These are phyloP conservation scores for Resseliella maxima DNA, from an alignment of 2,888 invertebrate species.

Conservation along the genomic window DNA sequence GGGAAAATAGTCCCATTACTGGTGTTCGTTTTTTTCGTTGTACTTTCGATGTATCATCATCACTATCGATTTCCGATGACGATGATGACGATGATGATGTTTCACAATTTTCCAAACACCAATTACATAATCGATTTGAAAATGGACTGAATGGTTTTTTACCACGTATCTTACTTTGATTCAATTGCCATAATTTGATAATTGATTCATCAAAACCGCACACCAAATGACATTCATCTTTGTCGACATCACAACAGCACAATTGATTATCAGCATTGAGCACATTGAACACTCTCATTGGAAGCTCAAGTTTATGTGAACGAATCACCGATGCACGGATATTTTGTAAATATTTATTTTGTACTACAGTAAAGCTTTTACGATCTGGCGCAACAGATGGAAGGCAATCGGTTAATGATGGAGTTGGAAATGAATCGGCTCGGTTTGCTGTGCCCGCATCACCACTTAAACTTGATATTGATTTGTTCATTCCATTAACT, in stretches of 20 bases:
- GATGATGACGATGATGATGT: slow-evolving; percentile 54
- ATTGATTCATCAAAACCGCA: slow-evolving; percentile 66
- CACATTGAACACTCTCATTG: slow-evolving; percentile 45
- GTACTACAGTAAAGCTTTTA: slow-evolving; percentile 49
- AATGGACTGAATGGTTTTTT: slow-evolving; percentile 64
- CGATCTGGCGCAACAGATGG: slow-evolving; percentile 2
- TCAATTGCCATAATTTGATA: slow-evolving; percentile 66
- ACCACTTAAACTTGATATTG: neutral
- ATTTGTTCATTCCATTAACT: slow-evolving; percentile 47
- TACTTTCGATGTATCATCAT: slow-evolving; percentile 57
- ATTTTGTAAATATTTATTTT: slow-evolving; percentile 55
- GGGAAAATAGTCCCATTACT: slow-evolving; percentile 31
- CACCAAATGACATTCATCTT: slow-evolving; percentile 65
- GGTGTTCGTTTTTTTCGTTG: neutral
- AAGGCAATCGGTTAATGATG: slow-evolving; percentile 19
- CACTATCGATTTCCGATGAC: slow-evolving; percentile 57
- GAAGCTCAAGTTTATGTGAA: slow-evolving; percentile 6
- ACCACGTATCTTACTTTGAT: slow-evolving; percentile 64
- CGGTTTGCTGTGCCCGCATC: neutral
- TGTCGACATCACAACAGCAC: slow-evolving; percentile 62
- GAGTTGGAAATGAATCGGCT: slow-evolving; percentile 12
- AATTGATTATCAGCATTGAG: slow-evolving; percentile 19
- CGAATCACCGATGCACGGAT: slow-evolving; percentile 42
- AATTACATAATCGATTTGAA: slow-evolving; percentile 62
- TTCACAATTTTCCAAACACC: slow-evolving; percentile 61